Conservation (phyloP, 2,797 vertebrate genomes). For the Phylloscopus collybita region DNA sequence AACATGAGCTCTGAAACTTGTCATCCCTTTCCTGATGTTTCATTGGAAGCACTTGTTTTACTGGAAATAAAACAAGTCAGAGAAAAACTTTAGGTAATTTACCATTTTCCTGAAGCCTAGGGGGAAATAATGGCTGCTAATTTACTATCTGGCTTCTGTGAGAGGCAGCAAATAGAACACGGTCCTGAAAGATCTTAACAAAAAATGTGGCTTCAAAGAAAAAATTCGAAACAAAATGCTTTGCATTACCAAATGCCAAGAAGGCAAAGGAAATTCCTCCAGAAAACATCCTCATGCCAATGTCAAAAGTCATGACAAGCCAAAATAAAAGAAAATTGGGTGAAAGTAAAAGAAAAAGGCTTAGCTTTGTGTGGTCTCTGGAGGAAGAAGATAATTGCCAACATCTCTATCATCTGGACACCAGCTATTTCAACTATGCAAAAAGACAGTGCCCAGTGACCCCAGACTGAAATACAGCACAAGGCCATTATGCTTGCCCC, state of each 20-base stretch:
- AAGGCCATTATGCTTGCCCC: neutral
- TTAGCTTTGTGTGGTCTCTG: constrained; percentile 40
- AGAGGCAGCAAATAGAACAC: neutral
- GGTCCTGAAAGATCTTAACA: neutral
- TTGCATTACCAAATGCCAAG: neutral
- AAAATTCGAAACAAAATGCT: neutral
- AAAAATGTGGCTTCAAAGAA: neutral
- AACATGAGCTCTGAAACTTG: neutral
- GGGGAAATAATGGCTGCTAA: neutral
- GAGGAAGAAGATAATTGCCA: constrained; percentile 39
- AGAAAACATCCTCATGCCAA: constrained; percentile 12
- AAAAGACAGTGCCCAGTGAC: constrained; percentile 9
- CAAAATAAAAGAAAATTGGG: constrained; percentile 8
- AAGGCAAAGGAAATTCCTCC: constrained; percentile 22
- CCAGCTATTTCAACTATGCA: constrained; percentile 31
- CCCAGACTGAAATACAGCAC: constrained; percentile 12
- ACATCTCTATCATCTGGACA: constrained; percentile 50
- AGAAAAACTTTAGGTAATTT: neutral
- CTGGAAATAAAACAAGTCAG: neutral
- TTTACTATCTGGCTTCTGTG: neutral
- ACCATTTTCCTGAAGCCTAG: neutral
- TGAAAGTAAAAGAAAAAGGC: constrained; percentile 29
- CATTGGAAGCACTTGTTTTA: neutral
- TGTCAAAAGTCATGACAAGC: constrained; percentile 22
- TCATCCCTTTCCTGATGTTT: neutral